phyloP scores from a whole-genome alignment of 2,888 invertebrate genomes.

The Osedax fenrisi region DNA sequence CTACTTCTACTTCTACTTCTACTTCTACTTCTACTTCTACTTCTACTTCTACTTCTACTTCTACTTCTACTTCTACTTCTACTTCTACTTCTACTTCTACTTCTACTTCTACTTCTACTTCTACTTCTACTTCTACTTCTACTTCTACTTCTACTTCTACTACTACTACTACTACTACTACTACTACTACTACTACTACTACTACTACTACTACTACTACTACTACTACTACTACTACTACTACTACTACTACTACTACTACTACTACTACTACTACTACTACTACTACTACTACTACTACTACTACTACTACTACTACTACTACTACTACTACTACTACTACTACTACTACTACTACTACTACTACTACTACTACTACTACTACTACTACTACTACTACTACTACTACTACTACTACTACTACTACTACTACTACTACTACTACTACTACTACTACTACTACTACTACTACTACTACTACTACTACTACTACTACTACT shows the following conservation, averaged over 20 bases:
- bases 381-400: background rate
- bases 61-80: background rate
- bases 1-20: background rate
- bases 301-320: background rate
- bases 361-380: background rate
- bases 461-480: background rate
- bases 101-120: background rate
- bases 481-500: background rate
- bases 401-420: background rate
- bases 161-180: background rate
- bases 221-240: background rate
- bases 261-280: background rate
- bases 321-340: background rate
- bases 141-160: background rate
- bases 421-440: background rate
- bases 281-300: background rate
- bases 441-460: background rate
- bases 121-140: background rate
- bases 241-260: background rate
- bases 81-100: background rate
- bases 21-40: background rate
- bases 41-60: background rate
- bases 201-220: background rate
- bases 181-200: background rate
- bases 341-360: background rate